These are phyloP conservation scores for Paralvinella palmiformis DNA, from an alignment of 1,140 invertebrate species.

Conservation along the genomic window DNA sequence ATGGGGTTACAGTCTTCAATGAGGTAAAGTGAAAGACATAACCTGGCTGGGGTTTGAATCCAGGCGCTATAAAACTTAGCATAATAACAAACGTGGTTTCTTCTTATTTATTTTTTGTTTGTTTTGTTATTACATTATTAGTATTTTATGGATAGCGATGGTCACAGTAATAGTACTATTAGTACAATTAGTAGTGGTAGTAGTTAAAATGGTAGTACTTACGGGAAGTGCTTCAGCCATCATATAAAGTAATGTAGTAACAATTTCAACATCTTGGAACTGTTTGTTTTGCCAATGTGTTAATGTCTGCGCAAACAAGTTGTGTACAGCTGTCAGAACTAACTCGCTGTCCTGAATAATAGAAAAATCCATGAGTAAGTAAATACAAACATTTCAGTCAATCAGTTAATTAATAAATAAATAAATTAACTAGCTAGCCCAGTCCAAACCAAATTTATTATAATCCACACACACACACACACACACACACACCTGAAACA, in stretches of 20 bases:
- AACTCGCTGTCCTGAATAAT: slow-evolving; percentile 49
- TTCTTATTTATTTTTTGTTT: slow-evolving; percentile 6
- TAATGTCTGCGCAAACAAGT: slow-evolving; percentile 49
- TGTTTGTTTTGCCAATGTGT: slow-evolving; percentile 50
- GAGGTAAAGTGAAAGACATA: too few relatives aligned
- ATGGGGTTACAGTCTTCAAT: too few relatives aligned
- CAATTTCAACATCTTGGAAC: slow-evolving; percentile 55
- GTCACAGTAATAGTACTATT: slow-evolving; percentile 10
- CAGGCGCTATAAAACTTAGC: too few relatives aligned
- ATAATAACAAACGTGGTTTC: too few relatives aligned
- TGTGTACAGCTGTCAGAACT: slow-evolving; percentile 51
- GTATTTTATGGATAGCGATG: too few relatives aligned
- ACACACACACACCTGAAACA: too few relatives aligned
- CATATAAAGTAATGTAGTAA: slow-evolving; percentile 54
- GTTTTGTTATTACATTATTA: too few relatives aligned
- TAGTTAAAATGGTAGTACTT: slow-evolving; percentile 25
- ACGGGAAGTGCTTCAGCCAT: slow-evolving; percentile 55
- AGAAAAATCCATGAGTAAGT: slow-evolving; percentile 7
- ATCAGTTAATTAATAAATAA: too few relatives aligned
- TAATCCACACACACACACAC: too few relatives aligned
- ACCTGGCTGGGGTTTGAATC: too few relatives aligned
- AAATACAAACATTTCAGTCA: neutral
- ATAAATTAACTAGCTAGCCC: too few relatives aligned
- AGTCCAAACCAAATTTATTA: too few relatives aligned
- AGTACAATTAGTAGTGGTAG: slow-evolving; percentile 11